A percentile compares a stretch with the other conserved stretches of the same genome.
Conservation (phyloP, 2,113 vertebrate genomes). For the Mellivora capensis region DNA sequence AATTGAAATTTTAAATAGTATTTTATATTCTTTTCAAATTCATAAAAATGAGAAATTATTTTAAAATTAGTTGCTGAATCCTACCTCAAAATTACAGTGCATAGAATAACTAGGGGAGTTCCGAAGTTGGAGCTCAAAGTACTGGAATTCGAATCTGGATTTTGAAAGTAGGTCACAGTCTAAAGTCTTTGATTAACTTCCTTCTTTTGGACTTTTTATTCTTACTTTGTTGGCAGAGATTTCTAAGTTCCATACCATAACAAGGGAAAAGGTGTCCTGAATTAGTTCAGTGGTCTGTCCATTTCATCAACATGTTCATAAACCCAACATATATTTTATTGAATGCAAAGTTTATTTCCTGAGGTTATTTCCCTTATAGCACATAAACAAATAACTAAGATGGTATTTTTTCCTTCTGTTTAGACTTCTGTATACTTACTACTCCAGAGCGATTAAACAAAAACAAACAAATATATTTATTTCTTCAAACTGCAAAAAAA, state of each 20-base stretch:
- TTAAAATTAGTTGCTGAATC: not conserved
- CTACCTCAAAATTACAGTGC: not conserved
- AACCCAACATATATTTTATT: not conserved
- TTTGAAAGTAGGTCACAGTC: not conserved
- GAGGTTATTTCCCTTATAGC: not conserved
- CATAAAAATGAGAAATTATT: not conserved
- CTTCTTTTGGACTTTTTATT: not conserved
- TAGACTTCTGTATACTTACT: not conserved
- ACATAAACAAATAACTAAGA: not conserved
- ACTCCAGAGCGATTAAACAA: not conserved
- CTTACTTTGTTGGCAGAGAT: not conserved
- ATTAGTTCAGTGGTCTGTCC: not conserved
- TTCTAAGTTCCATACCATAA: not conserved
- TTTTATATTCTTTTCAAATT: not conserved
- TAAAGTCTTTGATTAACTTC: not conserved
- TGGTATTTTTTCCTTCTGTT: not conserved
- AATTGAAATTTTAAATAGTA: not conserved
- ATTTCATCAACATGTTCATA: not conserved
- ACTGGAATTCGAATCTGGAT: not conserved
- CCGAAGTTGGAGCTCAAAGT: not conserved
- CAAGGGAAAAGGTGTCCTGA: not conserved
- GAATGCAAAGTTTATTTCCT: not conserved
- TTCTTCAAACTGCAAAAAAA: not conserved
- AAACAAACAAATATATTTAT: not conserved
- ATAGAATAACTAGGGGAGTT: not conserved